A percentile compares a stretch with the other conserved stretches of the same genome.
These are phyloP conservation scores for Apostichopus californicus DNA, from an alignment of 35 echinoderm and acorn worm species.

Conservation along the genomic window DNA sequence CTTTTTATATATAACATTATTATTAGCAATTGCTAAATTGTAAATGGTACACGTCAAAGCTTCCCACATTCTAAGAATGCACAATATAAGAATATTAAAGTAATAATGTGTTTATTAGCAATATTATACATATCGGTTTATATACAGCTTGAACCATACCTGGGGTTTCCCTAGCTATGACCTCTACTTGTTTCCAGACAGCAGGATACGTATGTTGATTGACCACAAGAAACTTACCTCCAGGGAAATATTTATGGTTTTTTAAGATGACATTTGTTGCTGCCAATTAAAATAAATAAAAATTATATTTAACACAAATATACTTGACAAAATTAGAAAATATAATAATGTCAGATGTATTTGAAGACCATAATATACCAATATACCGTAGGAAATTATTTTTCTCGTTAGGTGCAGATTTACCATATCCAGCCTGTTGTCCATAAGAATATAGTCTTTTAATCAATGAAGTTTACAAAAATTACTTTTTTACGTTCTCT, in stretches of 20 bases:
- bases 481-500: too few relatives aligned
- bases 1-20: too few relatives aligned
- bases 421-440: too few relatives aligned
- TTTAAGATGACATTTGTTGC: constrained; percentile 18
- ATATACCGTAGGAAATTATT: too few relatives aligned
- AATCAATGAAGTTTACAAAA: too few relatives aligned
- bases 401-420: background rate
- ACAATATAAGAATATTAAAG: too few relatives aligned
- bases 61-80: too few relatives aligned
- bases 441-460: too few relatives aligned
- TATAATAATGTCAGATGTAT: background rate
- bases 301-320: background rate
- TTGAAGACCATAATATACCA: background rate
- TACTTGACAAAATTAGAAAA: background rate
- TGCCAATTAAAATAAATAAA: background rate
- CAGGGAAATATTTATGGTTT: background rate
- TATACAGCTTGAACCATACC: background rate
- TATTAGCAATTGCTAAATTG: too few relatives aligned
- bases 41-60: too few relatives aligned
- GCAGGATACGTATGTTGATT: constrained; percentile 21
- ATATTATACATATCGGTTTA: too few relatives aligned
- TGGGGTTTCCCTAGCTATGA: background rate
- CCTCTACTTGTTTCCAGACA: constrained; percentile 5
- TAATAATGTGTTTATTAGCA: too few relatives aligned
- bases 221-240: background rate